phyloP scores from a whole-genome alignment of 2,888 invertebrate genomes.

The Lamellibrachia columna region DNA sequence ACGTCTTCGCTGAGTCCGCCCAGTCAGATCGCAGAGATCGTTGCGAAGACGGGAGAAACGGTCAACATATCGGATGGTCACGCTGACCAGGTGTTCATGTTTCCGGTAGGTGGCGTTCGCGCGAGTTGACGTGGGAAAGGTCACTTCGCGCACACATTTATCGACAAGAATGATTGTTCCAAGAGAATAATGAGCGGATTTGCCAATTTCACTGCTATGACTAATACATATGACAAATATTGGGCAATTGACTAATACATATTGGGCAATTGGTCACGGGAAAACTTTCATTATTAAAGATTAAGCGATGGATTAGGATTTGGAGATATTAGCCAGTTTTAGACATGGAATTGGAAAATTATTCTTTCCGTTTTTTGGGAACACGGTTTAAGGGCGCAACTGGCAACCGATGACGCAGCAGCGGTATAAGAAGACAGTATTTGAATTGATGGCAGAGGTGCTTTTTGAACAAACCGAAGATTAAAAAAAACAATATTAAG shows the following conservation, averaged over 20 bases:
- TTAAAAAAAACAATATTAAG: too few species aligned
- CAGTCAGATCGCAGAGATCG: conserved; percentile 67
- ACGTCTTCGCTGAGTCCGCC: conserved; percentile 29
- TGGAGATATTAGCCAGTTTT: not conserved
- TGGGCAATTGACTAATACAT: not conserved
- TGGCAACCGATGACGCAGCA: not conserved
- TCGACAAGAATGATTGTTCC: not conserved
- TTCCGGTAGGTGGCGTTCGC: conserved; percentile 41
- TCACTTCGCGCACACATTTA: not conserved
- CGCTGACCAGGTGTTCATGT: conserved; percentile 57
- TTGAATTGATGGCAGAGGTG: not conserved
- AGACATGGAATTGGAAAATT: too few species aligned
- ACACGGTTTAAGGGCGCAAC: not conserved
- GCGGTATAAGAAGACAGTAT: not conserved
- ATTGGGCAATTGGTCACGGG: not conserved
- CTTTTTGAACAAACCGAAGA: not conserved
- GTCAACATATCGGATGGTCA: conserved; percentile 68
- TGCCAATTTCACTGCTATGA: not conserved
- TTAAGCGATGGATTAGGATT: not conserved
- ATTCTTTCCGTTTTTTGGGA: too few species aligned
- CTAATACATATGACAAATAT: not conserved
- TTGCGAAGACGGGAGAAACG: conserved; percentile 68
- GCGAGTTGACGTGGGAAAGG: not conserved
- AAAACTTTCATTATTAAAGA: not conserved
- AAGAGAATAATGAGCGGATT: not conserved